A percentile compares a stretch with the other conserved stretches of the same genome.
phyloP scores from a whole-genome alignment of 2,797 vertebrate genomes.

The Sandelia bainsii region DNA sequence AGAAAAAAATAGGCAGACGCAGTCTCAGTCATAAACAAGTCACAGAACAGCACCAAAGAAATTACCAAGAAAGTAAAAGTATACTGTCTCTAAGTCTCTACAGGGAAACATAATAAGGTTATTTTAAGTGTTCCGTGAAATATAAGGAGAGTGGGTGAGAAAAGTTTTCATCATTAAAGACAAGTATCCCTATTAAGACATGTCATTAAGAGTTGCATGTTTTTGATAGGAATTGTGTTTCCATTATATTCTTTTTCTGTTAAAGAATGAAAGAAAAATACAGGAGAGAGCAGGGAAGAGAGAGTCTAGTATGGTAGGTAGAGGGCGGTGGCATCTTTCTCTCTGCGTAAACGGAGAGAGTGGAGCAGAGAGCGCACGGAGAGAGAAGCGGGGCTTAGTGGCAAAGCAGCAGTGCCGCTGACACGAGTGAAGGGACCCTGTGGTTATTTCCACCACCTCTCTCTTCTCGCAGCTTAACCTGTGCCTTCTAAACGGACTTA shows the following conservation, averaged over 20 bases:
- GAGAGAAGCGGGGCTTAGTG: slow-evolving; percentile 54
- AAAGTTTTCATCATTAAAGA: neutral
- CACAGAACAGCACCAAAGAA: neutral
- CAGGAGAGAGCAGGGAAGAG: slow-evolving; percentile 3
- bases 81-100: neutral
- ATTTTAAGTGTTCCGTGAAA: neutral
- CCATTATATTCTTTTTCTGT: neutral
- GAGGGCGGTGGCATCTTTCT: slow-evolving; percentile 83
- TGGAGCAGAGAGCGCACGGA: slow-evolving; percentile 56
- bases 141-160: neutral
- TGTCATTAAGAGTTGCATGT: neutral
- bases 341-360: slow-evolving; percentile 76
- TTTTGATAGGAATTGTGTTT: neutral
- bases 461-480: slow-evolving; percentile 45
- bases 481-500: slow-evolving; percentile 51
- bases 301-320: slow-evolving; percentile 61
- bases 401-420: slow-evolving; percentile 60
- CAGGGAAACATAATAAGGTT: neutral
- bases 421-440: slow-evolving; percentile 63
- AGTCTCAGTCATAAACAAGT: neutral
- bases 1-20: neutral
- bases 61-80: neutral
- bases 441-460: slow-evolving; percentile 48
- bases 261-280: neutral
- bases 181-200: too few relatives aligned